Conservation (phyloP, 2,888 invertebrate genomes). For the Drosophila dives region DNA sequence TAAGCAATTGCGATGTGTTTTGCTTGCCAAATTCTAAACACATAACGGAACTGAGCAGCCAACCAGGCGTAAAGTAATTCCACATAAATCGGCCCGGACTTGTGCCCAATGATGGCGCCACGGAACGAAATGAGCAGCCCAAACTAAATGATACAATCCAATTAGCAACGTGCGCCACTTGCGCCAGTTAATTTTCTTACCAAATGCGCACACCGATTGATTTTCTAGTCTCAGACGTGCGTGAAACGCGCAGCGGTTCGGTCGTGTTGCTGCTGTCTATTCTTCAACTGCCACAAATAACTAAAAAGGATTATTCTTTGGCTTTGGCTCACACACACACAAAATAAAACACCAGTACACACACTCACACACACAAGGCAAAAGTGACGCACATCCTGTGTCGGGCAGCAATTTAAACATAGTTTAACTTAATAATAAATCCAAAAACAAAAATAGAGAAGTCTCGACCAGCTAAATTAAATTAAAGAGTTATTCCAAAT, state of each 20-base stretch:
- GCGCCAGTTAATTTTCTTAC: slow-evolving; percentile 50
- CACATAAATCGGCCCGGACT: slow-evolving; percentile 48
- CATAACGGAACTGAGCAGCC: slow-evolving; percentile 50
- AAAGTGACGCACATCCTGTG: slow-evolving; percentile 53
- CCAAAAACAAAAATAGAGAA: not conserved
- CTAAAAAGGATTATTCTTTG: slow-evolving; percentile 28
- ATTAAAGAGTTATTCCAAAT: slow-evolving; percentile 54
- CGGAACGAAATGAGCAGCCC: slow-evolving; percentile 22
- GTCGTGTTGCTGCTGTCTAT: slow-evolving; percentile 77
- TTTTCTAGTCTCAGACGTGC: slow-evolving; percentile 81
- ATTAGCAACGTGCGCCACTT: slow-evolving; percentile 75
- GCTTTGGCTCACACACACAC: slow-evolving; percentile 20
- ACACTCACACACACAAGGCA: slow-evolving; percentile 6
- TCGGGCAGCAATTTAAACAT: not conserved
- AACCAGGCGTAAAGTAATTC: slow-evolving; percentile 60
- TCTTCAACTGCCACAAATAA: slow-evolving; percentile 3
- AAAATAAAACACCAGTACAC: not conserved
- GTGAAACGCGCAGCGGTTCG: slow-evolving; percentile 83
- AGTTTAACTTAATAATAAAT: slow-evolving; percentile 1
- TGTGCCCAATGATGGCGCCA: slow-evolving; percentile 59
- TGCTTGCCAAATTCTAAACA: slow-evolving; percentile 72
- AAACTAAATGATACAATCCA: slow-evolving; percentile 83
- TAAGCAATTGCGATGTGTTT: slow-evolving; percentile 51
- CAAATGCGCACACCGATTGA: slow-evolving; percentile 70
- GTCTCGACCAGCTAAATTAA: slow-evolving; percentile 23